phyloP scores from a whole-genome alignment of 2,797 vertebrate genomes.

The Pyrocephalus nanus region DNA sequence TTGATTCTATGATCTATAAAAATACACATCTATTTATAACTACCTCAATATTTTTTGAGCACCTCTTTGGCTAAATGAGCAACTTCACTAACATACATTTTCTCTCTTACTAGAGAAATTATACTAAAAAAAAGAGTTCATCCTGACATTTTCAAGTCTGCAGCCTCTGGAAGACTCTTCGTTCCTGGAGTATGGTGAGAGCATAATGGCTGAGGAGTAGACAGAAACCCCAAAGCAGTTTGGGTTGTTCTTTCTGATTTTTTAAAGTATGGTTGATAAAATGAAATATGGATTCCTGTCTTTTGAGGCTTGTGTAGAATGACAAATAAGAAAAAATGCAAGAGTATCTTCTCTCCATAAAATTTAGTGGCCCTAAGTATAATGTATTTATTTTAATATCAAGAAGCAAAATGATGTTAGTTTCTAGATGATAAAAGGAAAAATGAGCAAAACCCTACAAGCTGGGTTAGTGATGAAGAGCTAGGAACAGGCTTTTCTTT shows the following conservation, averaged over 20 bases:
- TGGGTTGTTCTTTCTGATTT: background rate
- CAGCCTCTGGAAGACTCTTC: background rate
- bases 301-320: background rate
- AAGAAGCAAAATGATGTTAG: background rate
- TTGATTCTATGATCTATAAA: background rate
- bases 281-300: background rate
- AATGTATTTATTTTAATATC: background rate
- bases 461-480: background rate
- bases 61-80: background rate
- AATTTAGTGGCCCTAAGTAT: background rate
- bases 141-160: background rate
- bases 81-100: background rate
- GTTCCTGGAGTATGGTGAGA: background rate
- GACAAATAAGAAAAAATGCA: background rate
- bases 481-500: background rate
- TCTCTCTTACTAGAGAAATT: background rate
- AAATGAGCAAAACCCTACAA: background rate
- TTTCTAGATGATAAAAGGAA: background rate
- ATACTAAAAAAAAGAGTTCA: too few species aligned
- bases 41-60: background rate
- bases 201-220: background rate
- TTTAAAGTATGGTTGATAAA: background rate
- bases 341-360: background rate
- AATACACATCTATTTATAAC: background rate
- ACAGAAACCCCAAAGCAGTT: background rate